phyloP scores from a whole-genome alignment of 2,888 invertebrate genomes.

The Adineta ricciae region DNA sequence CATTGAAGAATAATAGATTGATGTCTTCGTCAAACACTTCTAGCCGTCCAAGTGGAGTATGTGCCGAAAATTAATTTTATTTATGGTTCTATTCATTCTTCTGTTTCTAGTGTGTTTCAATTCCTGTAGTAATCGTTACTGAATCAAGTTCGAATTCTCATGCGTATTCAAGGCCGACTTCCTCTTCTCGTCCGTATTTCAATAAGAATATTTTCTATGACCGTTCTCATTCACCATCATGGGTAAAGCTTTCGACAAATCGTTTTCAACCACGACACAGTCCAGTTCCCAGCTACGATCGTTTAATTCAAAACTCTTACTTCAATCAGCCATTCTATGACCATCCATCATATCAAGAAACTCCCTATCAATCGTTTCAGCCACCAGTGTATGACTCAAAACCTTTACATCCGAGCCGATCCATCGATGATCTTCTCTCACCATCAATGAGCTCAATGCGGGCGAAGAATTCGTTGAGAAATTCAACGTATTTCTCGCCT shows the following conservation, averaged over 20 bases:
- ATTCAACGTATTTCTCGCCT: background rate
- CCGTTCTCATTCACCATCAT: background rate
- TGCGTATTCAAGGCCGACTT: no score
- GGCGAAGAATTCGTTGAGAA: background rate
- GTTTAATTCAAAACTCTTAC: background rate
- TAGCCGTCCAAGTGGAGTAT: background rate
- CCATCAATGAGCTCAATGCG: background rate
- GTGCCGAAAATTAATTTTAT: background rate
- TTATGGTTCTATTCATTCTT: background rate
- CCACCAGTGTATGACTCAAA: background rate
- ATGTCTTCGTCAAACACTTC: background rate
- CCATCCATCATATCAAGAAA: background rate
- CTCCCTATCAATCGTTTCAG: background rate
- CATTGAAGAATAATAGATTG: background rate
- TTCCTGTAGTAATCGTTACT: background rate
- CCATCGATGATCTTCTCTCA: conserved; percentile 11
- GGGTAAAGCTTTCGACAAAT: background rate
- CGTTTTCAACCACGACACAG: background rate
- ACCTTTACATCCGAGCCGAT: background rate
- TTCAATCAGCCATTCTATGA: background rate
- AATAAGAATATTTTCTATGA: background rate
- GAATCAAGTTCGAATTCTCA: background rate
- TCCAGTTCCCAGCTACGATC: background rate
- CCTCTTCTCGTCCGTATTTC: background rate
- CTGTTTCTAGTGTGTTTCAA: background rate